Conservation (phyloP, 2,888 invertebrate genomes). For the Andrena bucephala region DNA sequence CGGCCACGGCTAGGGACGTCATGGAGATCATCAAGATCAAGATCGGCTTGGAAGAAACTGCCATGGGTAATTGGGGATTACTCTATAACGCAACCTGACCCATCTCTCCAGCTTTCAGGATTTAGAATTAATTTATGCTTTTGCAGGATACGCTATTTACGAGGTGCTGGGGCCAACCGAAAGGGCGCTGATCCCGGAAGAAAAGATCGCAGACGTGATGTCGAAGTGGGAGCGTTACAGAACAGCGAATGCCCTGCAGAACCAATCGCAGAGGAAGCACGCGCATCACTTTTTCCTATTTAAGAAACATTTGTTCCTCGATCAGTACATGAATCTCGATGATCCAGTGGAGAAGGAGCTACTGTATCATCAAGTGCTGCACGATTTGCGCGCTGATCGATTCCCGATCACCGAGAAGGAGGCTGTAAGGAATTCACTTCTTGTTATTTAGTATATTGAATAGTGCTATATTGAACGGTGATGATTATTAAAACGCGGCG, state of each 20-base stretch:
- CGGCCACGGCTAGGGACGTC: constrained; percentile 95
- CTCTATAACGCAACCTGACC: not conserved
- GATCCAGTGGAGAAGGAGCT: constrained; percentile 97
- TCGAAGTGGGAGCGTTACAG: constrained; percentile 97
- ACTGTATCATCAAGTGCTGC: constrained; percentile 96
- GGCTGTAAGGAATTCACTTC: constrained; percentile 89
- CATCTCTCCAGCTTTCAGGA: not conserved
- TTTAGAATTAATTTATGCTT: not conserved
- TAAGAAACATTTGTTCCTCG: constrained; percentile 94
- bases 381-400: constrained; percentile 95
- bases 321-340: constrained; percentile 91
- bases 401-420: constrained; percentile 97
- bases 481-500: not conserved
- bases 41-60: constrained; percentile 93
- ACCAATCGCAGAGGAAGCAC: constrained; percentile 85
- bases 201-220: constrained; percentile 97
- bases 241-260: constrained; percentile 87
- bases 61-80: constrained; percentile 87
- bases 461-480: not conserved
- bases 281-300: constrained; percentile 90
- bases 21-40: constrained; percentile 95
- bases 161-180: constrained; percentile 96
- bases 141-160: constrained; percentile 94
- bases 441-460: not conserved
- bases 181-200: constrained; percentile 92